A percentile compares a stretch with the other conserved stretches of the same genome.
phyloP scores from a whole-genome alignment of 2,797 vertebrate species.

The Sebastes elongatus region DNA sequence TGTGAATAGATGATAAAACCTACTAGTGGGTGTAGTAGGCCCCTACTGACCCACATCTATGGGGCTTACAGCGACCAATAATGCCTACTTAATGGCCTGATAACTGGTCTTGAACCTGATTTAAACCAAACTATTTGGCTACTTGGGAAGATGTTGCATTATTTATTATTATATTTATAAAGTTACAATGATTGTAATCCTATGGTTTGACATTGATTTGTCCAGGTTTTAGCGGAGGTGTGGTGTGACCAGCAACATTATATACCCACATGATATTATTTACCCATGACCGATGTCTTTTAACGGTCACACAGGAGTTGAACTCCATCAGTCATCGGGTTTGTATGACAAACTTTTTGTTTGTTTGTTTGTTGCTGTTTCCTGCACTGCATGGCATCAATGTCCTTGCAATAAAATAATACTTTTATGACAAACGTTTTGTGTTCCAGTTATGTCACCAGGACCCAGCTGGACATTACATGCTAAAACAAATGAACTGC shows the following conservation, averaged over 20 bases:
- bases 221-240: not conserved
- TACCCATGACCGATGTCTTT: not conserved
- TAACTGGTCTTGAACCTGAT: not conserved
- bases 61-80: too few species aligned
- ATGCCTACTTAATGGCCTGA: too few species aligned
- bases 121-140: not conserved
- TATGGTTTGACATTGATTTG: not conserved
- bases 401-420: not conserved
- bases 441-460: slow-evolving; percentile 3
- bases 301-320: not conserved
- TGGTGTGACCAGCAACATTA: not conserved
- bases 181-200: not conserved
- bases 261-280: not conserved
- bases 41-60: too few species aligned
- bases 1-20: too few species aligned
- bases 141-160: not conserved
- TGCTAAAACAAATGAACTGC: slow-evolving; percentile 18
- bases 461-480: slow-evolving; percentile 12
- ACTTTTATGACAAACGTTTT: not conserved
- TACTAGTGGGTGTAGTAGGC: too few species aligned
- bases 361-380: not conserved
- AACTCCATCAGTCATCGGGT: not conserved
- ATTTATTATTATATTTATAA: not conserved
- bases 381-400: not conserved
- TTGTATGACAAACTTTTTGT: not conserved